Evolutionary conservation across 2,888 invertebrate species (phyloP), one percentile per base, ranked within the genome.

Genomic region (Oxyscelio sp.): DNA sequence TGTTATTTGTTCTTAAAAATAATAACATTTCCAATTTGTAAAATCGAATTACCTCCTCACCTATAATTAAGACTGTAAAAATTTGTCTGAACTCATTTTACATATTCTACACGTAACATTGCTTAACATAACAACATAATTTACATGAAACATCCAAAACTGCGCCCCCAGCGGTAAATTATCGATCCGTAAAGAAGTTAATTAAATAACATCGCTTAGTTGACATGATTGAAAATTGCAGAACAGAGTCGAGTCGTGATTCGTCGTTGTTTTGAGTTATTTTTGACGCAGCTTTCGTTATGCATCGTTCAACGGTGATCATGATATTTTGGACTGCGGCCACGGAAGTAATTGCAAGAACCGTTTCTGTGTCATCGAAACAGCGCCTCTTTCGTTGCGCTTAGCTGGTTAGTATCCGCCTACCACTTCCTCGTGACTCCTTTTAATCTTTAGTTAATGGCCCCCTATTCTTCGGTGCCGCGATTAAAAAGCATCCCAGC

Each of bases 361-460:
- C 65, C 82, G 48, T 90, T 89, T 90, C 88, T 86, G 87, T 90
- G 89, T 89, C 89, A 90, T 79, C 86, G 86, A 81, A 83, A 86
- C 79, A 85, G 50, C 83, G 85, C 83, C 85, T 80, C 66, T 81
- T 86, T 88, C 84, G 89, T 89, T 85, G 82, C 88, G 88, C 87
- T 88, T 70, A 87, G 86, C 87, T 84, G 84, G 66, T 75, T 59
- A 50, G 79, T 85, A 81, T 83, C 87, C 88, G 87, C 85, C 82
- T 83, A 87, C 83, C 19, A 81, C 61, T 83, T 86, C 77, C 73
- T 82, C 73, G 79, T 77, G 63, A 63, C 56, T 82, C 77, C 71
- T 79, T 84, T 83, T 78, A 84, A 85, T 83, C 84, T 83, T 82
- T 74, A 58, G 54, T 61, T 78, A 83, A 83, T 77, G 65, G 66